Conservation (phyloP, 2,113 vertebrate species). For the Paedocypris sp. region DNA sequence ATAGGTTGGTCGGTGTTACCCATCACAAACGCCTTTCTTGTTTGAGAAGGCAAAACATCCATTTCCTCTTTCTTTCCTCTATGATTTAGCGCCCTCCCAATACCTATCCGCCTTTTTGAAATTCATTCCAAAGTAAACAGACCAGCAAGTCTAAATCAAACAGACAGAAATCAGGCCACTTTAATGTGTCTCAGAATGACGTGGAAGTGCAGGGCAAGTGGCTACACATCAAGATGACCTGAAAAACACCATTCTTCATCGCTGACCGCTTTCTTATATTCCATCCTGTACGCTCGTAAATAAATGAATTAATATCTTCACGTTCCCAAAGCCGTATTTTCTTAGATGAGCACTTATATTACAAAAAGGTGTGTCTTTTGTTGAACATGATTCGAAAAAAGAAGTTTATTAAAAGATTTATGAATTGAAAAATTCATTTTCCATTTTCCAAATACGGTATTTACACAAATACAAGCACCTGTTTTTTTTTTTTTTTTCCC, state of each 20-base stretch:
- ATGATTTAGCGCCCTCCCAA: slow-evolving; percentile 15
- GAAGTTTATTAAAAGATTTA: no score
- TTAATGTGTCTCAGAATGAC: slow-evolving; percentile 31
- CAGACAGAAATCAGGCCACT: slow-evolving; percentile 45
- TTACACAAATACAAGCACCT: no score
- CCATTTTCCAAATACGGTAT: no score
- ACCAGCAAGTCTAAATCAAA: slow-evolving; percentile 46
- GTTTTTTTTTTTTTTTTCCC: no score
- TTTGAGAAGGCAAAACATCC: slow-evolving; percentile 44
- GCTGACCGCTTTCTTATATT: slow-evolving; percentile 18
- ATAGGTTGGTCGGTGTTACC: no score
- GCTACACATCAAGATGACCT: slow-evolving; percentile 30
- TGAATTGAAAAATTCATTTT: no score
- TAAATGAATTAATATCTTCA: no score
- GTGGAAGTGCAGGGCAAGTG: slow-evolving; percentile 41
- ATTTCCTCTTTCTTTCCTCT: slow-evolving; percentile 37
- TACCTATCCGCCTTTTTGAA: slow-evolving; percentile 35
- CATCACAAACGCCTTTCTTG: slow-evolving; percentile 34
- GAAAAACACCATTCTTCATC: slow-evolving; percentile 15
- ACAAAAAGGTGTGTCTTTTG: no score
- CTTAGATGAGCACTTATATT: no score
- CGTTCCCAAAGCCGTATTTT: no score
- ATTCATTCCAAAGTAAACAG: slow-evolving; percentile 58
- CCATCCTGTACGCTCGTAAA: no score
- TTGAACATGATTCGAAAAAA: no score